These are phyloP conservation scores for Poecilia picta DNA, from an alignment of 2,797 vertebrate genomes.

Conservation along the genomic window DNA sequence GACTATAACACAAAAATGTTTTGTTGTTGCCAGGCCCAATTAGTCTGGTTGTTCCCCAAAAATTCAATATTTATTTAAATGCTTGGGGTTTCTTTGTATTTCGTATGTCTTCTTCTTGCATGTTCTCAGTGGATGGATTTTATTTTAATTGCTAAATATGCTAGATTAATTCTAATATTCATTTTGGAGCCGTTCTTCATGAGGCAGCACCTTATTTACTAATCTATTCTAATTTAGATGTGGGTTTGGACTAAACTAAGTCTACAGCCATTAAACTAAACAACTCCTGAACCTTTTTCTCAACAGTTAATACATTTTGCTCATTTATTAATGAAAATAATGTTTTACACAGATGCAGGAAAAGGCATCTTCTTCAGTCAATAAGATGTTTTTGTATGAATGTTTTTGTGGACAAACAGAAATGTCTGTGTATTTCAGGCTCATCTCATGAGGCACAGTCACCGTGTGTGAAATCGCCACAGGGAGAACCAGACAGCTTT, in stretches of 20 bases:
- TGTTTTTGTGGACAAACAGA: slow-evolving; percentile 18
- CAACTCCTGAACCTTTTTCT: neutral
- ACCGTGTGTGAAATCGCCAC: slow-evolving; percentile 40
- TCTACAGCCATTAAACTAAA: neutral
- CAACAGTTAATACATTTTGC: neutral
- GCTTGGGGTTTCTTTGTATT: neutral
- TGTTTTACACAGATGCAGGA: neutral
- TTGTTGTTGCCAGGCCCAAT: neutral
- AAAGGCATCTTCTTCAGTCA: neutral
- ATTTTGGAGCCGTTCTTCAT: neutral
- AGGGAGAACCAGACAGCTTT: slow-evolving; percentile 37
- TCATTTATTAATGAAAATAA: neutral
- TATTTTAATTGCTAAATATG: neutral
- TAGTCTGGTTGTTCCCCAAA: no score
- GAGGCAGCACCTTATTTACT: neutral
- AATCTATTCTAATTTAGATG: neutral
- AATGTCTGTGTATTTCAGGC: slow-evolving; percentile 15
- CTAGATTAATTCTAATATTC: no score
- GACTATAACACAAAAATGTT: neutral
- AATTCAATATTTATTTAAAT: no score
- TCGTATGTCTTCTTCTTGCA: neutral
- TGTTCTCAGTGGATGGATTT: neutral
- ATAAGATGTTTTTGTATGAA: neutral
- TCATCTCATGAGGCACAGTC: slow-evolving; percentile 5
- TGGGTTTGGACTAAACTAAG: neutral